Base-by-base conservation (phyloP, 1,140 invertebrate species). In the Eubasilissa regina region DNA sequence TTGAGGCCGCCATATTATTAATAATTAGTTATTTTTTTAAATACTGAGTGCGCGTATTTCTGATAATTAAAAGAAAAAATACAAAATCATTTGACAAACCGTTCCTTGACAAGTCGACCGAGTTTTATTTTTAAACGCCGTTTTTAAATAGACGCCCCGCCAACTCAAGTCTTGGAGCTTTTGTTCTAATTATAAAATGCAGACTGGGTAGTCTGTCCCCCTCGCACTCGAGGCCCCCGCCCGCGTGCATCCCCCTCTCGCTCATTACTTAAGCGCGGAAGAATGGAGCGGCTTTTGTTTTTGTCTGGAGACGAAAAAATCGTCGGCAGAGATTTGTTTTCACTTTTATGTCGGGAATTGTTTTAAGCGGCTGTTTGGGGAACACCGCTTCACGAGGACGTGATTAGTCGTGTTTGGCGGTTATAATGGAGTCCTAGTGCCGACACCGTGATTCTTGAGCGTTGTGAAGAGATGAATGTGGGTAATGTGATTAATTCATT, bases 101-200 rank as follows among this genome's bases (percentile, higher is more conserved):
- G 48, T 7, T 21, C 58, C n/a, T 0, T 17, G 60, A 35, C 25
- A 6, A 35, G 25, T 68, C 75, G 45, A 25, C 78, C 44, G 19
- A 53, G 53, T 80, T 72, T 60, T 70, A 70, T 70, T 70, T 47
- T 47, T 47, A 70, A 70, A 48, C 64, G 45, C 51, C 72, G 64
- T 82, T 82, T 82, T 79, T 77, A 82, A 79, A 82, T 77, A 82
- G 77, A 79, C 80, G 73, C 75, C 62, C 75, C 66, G 77, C 75
- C 62, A 70, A 56, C 55, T 64, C 45, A 56, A 79, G 75, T 75
- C 77, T 79, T 15, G 56, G 21, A 62, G 75, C 77, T 80, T 82
- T 82, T 82, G 81, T 80, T 80, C 81, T 82, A 82, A 82, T 82
- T 82, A 82, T 80, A 82, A 82, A 82, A 73, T 79, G 81, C 81